These are phyloP conservation scores for Myiothlypis coronata DNA, from an alignment of 2,797 vertebrate species.

Conservation along the genomic window DNA sequence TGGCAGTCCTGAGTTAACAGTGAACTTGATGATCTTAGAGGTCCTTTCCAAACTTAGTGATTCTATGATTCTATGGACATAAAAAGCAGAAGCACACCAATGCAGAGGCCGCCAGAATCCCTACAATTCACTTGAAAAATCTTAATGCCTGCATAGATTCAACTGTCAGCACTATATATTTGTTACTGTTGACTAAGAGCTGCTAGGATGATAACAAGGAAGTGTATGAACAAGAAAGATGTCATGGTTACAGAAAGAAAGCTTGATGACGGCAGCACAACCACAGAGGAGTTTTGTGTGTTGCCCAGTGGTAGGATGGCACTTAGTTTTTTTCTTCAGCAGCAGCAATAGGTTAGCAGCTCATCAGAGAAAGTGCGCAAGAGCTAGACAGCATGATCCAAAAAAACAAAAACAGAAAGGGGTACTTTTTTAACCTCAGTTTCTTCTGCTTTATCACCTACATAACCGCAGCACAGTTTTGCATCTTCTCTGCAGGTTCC, in stretches of 20 bases:
- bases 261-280: neutral
- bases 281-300: neutral
- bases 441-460: slow-evolving; percentile 45
- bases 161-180: neutral
- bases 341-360: neutral
- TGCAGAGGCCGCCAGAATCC: neutral
- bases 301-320: neutral
- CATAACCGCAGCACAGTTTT: slow-evolving; percentile 16
- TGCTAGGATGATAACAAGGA: slow-evolving; percentile 16
- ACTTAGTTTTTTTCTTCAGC: neutral
- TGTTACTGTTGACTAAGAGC: neutral
- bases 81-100: neutral
- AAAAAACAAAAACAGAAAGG: neutral
- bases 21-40: neutral
- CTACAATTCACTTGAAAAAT: neutral
- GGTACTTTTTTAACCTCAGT: slow-evolving; percentile 27
- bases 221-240: neutral
- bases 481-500: slow-evolving; percentile 22
- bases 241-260: neutral
- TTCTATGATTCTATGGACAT: neutral
- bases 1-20: neutral
- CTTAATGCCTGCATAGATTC: neutral
- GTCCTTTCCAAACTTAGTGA: neutral
- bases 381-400: slow-evolving; percentile 6
- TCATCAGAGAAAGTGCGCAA: neutral